Conservation (phyloP, 2,113 vertebrate genomes). For the Nannospalax galili region DNA sequence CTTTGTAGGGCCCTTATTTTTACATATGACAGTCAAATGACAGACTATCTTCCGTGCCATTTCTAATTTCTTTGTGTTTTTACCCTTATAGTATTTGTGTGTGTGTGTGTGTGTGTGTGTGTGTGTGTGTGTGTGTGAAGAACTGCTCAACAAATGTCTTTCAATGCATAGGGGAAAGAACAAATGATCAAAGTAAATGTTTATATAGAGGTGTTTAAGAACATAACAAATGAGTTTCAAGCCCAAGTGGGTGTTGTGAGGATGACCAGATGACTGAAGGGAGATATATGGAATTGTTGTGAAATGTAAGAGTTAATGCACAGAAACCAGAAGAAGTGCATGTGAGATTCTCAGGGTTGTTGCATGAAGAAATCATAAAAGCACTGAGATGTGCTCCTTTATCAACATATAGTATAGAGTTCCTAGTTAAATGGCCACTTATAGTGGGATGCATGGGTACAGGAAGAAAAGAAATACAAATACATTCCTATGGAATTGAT, state of each 20-base stretch:
- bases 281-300: neutral
- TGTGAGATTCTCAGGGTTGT: neutral
- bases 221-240: neutral
- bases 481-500: slow-evolving; percentile 5
- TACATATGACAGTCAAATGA: neutral
- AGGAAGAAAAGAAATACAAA: neutral
- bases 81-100: neutral
- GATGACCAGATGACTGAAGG: no score
- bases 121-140: neutral
- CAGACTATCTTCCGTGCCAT: neutral
- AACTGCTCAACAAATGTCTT: neutral
- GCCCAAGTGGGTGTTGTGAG: neutral
- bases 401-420: neutral
- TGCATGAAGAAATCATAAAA: neutral
- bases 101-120: neutral
- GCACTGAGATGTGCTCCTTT: neutral
- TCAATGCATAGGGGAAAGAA: neutral
- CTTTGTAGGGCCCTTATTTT: slow-evolving; percentile 42
- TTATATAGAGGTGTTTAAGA: slow-evolving; percentile 18
- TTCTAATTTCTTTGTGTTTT: neutral
- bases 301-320: no score
- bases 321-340: neutral
- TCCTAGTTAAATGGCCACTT: neutral
- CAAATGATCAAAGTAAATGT: neutral
- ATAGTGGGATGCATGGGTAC: neutral